A percentile compares a stretch with the other conserved stretches of the same genome.
These are phyloP conservation scores for Poeciliopsis turneri DNA, from an alignment of 2,797 vertebrate species.

Conservation along the genomic window DNA sequence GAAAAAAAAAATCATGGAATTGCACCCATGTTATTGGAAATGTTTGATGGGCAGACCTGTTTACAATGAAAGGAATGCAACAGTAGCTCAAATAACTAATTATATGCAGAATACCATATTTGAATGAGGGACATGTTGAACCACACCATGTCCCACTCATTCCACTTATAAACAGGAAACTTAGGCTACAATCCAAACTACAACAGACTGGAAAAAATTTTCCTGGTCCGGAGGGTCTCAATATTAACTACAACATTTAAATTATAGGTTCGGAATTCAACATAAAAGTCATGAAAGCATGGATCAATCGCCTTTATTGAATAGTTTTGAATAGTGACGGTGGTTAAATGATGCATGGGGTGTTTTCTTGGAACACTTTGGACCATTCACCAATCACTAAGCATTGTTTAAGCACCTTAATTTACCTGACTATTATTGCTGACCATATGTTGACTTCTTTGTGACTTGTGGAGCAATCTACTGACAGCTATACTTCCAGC, in stretches of 20 bases:
- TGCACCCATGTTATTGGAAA: not conserved
- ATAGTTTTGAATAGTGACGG: not conserved
- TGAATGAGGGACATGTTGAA: not conserved
- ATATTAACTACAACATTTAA: not conserved
- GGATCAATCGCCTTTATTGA: not conserved
- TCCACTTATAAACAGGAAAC: not conserved
- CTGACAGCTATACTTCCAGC: not conserved
- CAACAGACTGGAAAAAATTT: not conserved
- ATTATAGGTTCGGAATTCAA: not conserved
- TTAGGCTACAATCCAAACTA: not conserved
- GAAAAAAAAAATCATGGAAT: not conserved
- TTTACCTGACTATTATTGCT: not conserved
- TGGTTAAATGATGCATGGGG: not conserved
- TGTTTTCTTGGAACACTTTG: not conserved
- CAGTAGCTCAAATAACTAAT: not conserved
- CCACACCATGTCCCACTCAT: not conserved
- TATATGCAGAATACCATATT: not conserved
- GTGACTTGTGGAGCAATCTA: not conserved
- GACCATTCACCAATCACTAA: not conserved
- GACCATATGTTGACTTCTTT: not conserved
- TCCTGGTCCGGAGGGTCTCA: not conserved
- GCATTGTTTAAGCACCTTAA: not conserved
- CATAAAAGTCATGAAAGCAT: not conserved
- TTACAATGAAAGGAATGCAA: not conserved
- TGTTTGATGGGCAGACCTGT: not conserved